A percentile compares a stretch with the other conserved stretches of the same genome.
Conservation (phyloP, 2,797 vertebrate species). For the Lycodopsis pacificus region DNA sequence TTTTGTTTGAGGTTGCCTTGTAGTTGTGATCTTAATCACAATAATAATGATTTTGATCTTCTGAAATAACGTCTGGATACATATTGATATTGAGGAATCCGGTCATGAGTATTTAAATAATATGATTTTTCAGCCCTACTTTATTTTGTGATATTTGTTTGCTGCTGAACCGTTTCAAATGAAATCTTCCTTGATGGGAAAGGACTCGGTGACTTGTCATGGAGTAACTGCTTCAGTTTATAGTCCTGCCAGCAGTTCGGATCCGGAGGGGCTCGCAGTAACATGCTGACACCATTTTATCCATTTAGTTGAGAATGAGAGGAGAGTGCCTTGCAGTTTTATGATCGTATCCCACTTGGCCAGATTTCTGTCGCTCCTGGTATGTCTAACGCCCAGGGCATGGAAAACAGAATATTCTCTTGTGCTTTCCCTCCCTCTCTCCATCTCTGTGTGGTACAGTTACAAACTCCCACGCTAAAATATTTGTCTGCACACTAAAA, state of each 20-base stretch:
- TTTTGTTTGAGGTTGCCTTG: background rate
- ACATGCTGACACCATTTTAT: conserved; percentile 84
- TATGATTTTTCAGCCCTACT: conserved; percentile 3
- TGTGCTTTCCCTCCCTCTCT: conserved; percentile 40
- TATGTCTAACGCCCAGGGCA: conserved; percentile 79
- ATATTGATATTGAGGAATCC: background rate
- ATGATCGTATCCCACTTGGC: conserved; percentile 84
- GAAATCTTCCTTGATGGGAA: conserved; percentile 55
- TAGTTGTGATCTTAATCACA: background rate
- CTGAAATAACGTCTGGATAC: background rate
- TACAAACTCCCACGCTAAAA: conserved; percentile 66
- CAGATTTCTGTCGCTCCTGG: conserved; percentile 79
- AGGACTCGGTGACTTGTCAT: conserved; percentile 61
- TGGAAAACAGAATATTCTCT: conserved; percentile 70
- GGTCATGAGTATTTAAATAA: conserved; percentile 12
- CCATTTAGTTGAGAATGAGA: conserved; percentile 84
- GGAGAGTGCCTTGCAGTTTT: conserved; percentile 83
- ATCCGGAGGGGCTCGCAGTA: conserved; percentile 78
- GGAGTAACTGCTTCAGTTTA: conserved; percentile 72
- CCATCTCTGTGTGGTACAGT: conserved; percentile 37
- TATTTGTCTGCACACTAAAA: conserved; percentile 62
- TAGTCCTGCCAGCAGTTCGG: conserved; percentile 73
- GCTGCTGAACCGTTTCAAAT: conserved; percentile 45
- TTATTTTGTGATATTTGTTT: conserved; percentile 37
- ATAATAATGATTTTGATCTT: background rate